Percentiles rank a stretch among this genome's conserved stretches.
These are phyloP conservation scores for Rhodophaea formosa DNA, from an alignment of 2,888 invertebrate genomes.

Conservation along the genomic window DNA sequence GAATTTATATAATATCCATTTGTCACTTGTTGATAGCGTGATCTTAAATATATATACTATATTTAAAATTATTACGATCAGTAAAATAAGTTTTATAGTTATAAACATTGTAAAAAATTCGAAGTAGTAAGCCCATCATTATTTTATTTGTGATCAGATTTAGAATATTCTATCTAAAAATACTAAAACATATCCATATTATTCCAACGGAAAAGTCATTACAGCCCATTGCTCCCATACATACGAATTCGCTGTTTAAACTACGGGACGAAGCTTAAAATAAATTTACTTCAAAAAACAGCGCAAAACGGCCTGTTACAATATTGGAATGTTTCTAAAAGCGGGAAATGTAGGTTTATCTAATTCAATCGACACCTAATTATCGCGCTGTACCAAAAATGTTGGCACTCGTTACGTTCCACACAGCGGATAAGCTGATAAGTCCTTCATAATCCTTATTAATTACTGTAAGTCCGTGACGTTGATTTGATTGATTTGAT, in stretches of 20 bases:
- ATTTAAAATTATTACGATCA: too few species aligned
- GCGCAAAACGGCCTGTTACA: conserved; percentile 28
- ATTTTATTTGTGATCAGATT: too few species aligned
- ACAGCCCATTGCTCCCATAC: conserved; percentile 65
- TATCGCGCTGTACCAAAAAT: not conserved
- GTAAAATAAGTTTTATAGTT: too few species aligned
- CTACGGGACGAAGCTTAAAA: conserved; percentile 60
- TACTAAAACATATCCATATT: conserved; percentile 44
- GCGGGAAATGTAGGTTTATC: not conserved
- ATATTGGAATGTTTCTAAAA: conserved; percentile 17
- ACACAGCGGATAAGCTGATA: conserved; percentile 9
- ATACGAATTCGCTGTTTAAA: conserved; percentile 66
- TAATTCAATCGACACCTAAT: not conserved
- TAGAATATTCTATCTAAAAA: conserved; percentile 1
- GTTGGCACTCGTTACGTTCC: not conserved
- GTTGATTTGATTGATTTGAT: conserved; percentile 25
- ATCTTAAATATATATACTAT: conserved; percentile 13
- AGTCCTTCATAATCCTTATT: conserved; percentile 40
- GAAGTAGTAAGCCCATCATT: too few species aligned
- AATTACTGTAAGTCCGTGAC: conserved; percentile 33
- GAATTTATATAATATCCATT: not conserved
- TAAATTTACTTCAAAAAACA: conserved; percentile 60
- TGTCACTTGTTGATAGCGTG: not conserved
- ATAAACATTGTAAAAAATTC: too few species aligned
- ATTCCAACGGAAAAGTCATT: conserved; percentile 54